These are phyloP conservation scores for Geotrupes spiniger DNA, from an alignment of 2,888 invertebrate species.

Conservation along the genomic window DNA sequence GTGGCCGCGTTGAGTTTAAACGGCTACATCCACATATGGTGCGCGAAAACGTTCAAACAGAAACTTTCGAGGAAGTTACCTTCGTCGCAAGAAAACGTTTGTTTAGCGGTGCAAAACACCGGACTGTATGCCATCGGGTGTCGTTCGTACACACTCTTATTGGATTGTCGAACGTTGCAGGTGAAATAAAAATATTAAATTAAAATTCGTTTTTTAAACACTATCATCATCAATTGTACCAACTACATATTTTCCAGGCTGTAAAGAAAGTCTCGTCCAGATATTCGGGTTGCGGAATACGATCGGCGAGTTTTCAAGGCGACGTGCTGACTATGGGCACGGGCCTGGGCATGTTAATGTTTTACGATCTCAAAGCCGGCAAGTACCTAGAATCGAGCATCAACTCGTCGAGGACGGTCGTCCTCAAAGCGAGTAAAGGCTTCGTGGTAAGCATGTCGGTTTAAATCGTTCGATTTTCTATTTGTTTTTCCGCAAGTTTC, in stretches of 20 bases:
- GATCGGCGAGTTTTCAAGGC: constrained; percentile 88
- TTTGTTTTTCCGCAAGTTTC: constrained; percentile 64
- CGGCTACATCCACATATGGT: constrained; percentile 93
- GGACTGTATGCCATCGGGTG: constrained; percentile 93
- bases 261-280: constrained; percentile 79
- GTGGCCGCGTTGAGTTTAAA: constrained; percentile 89
- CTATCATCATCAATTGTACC: too few relatives aligned
- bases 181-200: constrained; percentile 44
- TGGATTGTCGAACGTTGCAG: constrained; percentile 86
- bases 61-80: constrained; percentile 83
- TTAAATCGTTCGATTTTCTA: not conserved
- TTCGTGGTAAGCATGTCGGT: constrained; percentile 70
- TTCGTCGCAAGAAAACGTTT: constrained; percentile 90
- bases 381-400: constrained; percentile 90
- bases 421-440: constrained; percentile 82
- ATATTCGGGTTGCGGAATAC: constrained; percentile 87
- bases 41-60: constrained; percentile 84
- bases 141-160: constrained; percentile 83
- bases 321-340: constrained; percentile 92
- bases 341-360: constrained; percentile 86
- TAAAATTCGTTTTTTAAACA: constrained; percentile 7
- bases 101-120: constrained; percentile 81
- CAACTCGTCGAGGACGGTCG: constrained; percentile 83
- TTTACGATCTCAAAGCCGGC: constrained; percentile 88
- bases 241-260: constrained; percentile 48